These are phyloP conservation scores for Gallinago paraguaiae DNA, from an alignment of 2,113 vertebrate genomes.

Conservation along the genomic window DNA sequence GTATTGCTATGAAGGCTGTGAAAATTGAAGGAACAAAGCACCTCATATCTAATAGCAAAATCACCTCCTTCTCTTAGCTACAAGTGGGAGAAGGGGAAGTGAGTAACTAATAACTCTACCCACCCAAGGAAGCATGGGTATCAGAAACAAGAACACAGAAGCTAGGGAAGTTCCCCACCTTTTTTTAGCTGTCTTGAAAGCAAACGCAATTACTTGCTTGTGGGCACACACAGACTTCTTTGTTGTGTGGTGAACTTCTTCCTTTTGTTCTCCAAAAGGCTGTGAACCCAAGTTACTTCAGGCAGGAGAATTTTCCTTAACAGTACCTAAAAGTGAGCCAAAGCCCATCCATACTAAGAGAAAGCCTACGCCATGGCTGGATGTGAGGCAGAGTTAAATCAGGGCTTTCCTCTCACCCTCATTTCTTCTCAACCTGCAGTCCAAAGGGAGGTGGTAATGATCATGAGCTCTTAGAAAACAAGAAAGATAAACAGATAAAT, in stretches of 20 bases:
- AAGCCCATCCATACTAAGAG: not conserved
- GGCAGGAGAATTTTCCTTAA: not conserved
- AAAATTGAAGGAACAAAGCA: not conserved
- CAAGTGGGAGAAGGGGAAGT: slow-evolving; percentile 11
- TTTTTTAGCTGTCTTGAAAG: not conserved
- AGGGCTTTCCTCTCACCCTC: not conserved
- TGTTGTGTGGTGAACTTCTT: not conserved
- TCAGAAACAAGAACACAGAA: not conserved
- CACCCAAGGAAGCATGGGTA: not conserved
- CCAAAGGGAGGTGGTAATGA: not conserved
- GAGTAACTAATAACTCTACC: not conserved
- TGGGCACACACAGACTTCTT: not conserved
- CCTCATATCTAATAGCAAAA: not conserved
- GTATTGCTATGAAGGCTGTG: not conserved
- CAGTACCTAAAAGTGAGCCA: not conserved
- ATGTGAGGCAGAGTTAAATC: not conserved
- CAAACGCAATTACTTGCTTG: not conserved
- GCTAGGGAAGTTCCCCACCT: not conserved
- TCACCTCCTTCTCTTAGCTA: not conserved
- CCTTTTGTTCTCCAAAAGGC: not conserved
- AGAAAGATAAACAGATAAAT: not conserved
- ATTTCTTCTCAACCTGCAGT: not conserved
- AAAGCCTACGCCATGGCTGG: not conserved
- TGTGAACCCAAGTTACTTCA: not conserved
- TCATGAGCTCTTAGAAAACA: not conserved